These are phyloP conservation scores for Prosapia bicincta DNA, from an alignment of 2,888 invertebrate genomes.

Conservation along the genomic window DNA sequence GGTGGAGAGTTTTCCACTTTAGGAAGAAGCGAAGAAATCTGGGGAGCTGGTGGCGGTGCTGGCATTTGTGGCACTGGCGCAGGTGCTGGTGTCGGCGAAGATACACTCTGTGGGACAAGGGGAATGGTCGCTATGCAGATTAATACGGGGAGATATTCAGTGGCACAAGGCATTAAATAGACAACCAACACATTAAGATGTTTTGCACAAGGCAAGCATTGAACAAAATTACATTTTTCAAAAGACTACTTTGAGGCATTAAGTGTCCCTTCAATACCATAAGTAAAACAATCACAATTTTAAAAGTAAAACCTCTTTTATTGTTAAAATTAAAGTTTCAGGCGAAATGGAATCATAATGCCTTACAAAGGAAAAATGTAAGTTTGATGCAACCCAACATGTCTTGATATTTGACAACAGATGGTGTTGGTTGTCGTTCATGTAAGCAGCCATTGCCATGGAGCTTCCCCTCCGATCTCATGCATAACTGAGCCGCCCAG, in stretches of 20 bases:
- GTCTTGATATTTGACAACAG: conserved; percentile 16
- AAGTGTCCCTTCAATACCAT: not conserved
- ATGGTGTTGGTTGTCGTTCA: conserved; percentile 17
- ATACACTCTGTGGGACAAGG: not conserved
- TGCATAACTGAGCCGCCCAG: conserved; percentile 27
- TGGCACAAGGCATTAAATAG: conserved; percentile 10
- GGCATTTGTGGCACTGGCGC: not conserved
- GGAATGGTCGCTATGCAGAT: conserved; percentile 25
- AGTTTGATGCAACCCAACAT: not conserved
- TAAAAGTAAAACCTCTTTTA: not conserved
- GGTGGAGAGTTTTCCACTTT: not conserved
- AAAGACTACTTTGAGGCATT: not conserved
- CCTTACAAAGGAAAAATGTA: conserved; percentile 16
- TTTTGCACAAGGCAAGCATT: conserved; percentile 4
- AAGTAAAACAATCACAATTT: not conserved
- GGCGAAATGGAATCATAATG: not conserved
- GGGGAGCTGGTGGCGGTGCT: conserved; percentile 4
- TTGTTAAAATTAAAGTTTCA: not conserved
- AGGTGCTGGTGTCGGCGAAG: not conserved
- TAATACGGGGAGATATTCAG: conserved; percentile 25
- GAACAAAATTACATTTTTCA: conserved; percentile 14
- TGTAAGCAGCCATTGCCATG: conserved; percentile 18
- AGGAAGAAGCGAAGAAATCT: not conserved
- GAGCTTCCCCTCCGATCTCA: conserved; percentile 28
- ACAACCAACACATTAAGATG: conserved; percentile 24